These are phyloP conservation scores for Oegoconia quadripuncta DNA, from an alignment of 2,888 invertebrate species.

Conservation along the genomic window DNA sequence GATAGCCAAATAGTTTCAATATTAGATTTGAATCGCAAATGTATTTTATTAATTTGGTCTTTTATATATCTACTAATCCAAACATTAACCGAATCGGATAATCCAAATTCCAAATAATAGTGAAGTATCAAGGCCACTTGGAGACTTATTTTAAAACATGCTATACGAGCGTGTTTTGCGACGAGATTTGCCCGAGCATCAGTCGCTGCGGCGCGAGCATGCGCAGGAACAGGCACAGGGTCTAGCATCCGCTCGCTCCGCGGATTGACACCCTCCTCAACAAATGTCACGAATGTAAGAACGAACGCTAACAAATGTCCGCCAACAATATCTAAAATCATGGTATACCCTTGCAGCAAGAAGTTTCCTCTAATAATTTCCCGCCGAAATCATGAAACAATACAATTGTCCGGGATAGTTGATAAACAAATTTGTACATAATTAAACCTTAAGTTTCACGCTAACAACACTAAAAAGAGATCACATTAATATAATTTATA, in stretches of 20 bases:
- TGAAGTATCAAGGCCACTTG: conserved; percentile 78
- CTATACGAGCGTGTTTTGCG: conserved; percentile 57
- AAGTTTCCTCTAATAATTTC: conserved; percentile 60
- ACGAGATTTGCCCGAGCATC: conserved; percentile 49
- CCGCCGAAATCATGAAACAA: conserved; percentile 66
- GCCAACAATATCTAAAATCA: conserved; percentile 66
- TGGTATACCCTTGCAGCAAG: conserved; percentile 77
- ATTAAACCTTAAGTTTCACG: conserved; percentile 38
- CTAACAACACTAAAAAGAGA: conserved; percentile 26
- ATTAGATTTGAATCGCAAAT: conserved; percentile 70
- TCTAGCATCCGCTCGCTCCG: conserved; percentile 15
- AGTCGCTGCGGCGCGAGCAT: conserved; percentile 16
- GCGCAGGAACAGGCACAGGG: conserved; percentile 1
- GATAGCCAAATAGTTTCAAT: conserved; percentile 76
- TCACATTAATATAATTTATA: conserved; percentile 10
- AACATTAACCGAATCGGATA: conserved; percentile 72
- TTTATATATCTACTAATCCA: conserved; percentile 75
- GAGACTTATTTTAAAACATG: conserved; percentile 71
- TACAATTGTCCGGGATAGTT: conserved; percentile 49
- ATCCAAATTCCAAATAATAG: conserved; percentile 72
- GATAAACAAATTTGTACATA: conserved; percentile 72
- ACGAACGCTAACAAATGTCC: conserved; percentile 57
- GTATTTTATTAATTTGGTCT: conserved; percentile 70
- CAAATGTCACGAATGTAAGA: conserved; percentile 39
- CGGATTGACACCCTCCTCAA: conserved; percentile 27